These are phyloP conservation scores for Pandemis corylana DNA, from an alignment of 2,888 invertebrate genomes.

Conservation along the genomic window DNA sequence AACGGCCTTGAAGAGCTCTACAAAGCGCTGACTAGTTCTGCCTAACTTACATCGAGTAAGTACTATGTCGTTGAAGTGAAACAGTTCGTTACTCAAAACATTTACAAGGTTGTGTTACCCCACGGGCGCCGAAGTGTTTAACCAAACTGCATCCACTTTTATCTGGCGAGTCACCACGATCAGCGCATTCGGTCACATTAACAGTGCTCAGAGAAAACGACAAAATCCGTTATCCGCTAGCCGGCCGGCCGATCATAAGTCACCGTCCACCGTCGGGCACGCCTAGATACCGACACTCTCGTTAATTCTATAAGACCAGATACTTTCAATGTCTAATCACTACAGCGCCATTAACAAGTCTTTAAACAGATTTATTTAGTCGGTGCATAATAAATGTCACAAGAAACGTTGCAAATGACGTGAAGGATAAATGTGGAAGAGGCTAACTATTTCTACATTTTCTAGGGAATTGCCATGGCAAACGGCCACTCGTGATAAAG, in stretches of 20 bases:
- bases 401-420: not conserved
- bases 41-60: not conserved
- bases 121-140: not conserved
- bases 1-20: not conserved
- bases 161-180: slow-evolving; percentile 16
- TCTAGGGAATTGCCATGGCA: not conserved
- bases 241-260: slow-evolving; percentile 35
- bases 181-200: slow-evolving; percentile 33
- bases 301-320: slow-evolving; percentile 24
- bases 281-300: slow-evolving; percentile 27
- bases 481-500: too few relatives aligned
- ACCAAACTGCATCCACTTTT: slow-evolving; percentile 1
- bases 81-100: not conserved
- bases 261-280: slow-evolving; percentile 32
- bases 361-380: slow-evolving; percentile 4
- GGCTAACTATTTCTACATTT: not conserved
- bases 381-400: not conserved
- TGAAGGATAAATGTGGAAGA: slow-evolving; percentile 16
- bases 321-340: slow-evolving; percentile 36
- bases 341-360: slow-evolving; percentile 14
- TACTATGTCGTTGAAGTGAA: not conserved
- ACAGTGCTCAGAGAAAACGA: slow-evolving; percentile 59
- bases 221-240: slow-evolving; percentile 60
- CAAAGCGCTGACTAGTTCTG: not conserved
- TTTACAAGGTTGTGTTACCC: not conserved